These are phyloP conservation scores for Danionella dracula DNA, from an alignment of 2,797 vertebrate species.

Conservation along the genomic window DNA sequence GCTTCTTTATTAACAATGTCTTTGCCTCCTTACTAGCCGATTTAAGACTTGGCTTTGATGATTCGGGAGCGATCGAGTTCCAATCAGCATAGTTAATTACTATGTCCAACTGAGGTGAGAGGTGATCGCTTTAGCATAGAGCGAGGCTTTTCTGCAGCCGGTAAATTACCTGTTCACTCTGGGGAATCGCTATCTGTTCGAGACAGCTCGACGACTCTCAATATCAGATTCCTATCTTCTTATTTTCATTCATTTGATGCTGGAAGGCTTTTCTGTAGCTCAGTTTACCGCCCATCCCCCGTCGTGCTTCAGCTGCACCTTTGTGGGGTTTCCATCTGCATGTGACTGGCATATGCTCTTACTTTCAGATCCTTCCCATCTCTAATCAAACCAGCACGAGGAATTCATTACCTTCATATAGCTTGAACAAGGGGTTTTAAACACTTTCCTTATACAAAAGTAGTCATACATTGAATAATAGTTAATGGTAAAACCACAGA, in stretches of 20 bases:
- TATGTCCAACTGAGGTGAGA: constrained; percentile 59
- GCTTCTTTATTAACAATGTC: constrained; percentile 16
- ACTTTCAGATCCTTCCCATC: neutral
- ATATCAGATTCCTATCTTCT: constrained; percentile 31
- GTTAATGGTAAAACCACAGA: too few relatives aligned
- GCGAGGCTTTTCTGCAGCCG: neutral
- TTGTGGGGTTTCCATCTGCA: neutral
- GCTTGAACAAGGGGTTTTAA: neutral
- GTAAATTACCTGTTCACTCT: constrained; percentile 42
- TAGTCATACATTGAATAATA: too few relatives aligned
- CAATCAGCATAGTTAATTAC: constrained; percentile 69
- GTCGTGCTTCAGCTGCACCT: too few relatives aligned
- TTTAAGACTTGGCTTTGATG: constrained; percentile 51
- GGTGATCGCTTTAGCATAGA: constrained; percentile 32
- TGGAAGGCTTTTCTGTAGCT: constrained; percentile 19
- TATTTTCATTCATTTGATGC: constrained; percentile 37
- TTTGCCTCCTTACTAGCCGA: constrained; percentile 41
- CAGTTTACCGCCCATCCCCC: neutral
- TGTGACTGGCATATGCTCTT: neutral
- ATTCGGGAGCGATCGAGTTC: constrained; percentile 53
- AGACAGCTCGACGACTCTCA: constrained; percentile 31
- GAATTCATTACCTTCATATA: neutral
- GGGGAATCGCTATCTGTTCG: constrained; percentile 42
- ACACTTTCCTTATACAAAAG: too few relatives aligned
- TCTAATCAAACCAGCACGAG: neutral